A percentile compares a stretch with the other conserved stretches of the same genome.
These are phyloP conservation scores for Meteorus cinctellus DNA, from an alignment of 2,888 invertebrate species.

Conservation along the genomic window DNA sequence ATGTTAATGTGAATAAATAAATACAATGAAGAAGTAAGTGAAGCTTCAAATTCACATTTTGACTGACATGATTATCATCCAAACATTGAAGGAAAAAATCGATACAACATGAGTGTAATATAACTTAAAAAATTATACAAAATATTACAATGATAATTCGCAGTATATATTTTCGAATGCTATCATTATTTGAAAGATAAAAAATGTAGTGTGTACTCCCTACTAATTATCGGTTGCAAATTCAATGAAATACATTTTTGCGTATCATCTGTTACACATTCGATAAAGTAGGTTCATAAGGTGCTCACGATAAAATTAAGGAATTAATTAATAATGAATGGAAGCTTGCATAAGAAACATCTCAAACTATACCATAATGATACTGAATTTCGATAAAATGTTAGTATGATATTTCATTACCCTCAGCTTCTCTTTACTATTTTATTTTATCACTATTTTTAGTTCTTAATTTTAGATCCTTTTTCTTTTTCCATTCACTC, in stretches of 20 bases:
- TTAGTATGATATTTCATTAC: background rate
- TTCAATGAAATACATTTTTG: background rate
- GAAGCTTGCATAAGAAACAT: background rate
- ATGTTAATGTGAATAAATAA: slow-evolving; percentile 79
- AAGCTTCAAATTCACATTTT: slow-evolving; percentile 72
- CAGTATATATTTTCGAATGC: too few species aligned
- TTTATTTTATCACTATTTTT: too few species aligned
- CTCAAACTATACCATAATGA: background rate
- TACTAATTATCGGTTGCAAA: background rate
- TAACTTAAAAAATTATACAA: background rate
- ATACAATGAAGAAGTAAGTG: slow-evolving; percentile 79
- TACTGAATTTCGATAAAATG: background rate
- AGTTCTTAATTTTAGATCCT: background rate
- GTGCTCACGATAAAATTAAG: background rate
- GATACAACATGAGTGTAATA: background rate
- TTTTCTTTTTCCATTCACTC: background rate
- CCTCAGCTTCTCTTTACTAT: background rate
- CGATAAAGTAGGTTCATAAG: background rate
- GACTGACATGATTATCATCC: background rate
- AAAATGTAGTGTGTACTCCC: background rate
- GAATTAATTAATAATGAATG: background rate
- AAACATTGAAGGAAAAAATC: background rate
- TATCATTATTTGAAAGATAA: background rate
- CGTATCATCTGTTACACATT: background rate
- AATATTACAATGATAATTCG: background rate